Evolutionary conservation across 2,113 vertebrate species (phyloP), one percentile per base, ranked within the genome.

Genomic region (Cynopterus brachyotis): DNA sequence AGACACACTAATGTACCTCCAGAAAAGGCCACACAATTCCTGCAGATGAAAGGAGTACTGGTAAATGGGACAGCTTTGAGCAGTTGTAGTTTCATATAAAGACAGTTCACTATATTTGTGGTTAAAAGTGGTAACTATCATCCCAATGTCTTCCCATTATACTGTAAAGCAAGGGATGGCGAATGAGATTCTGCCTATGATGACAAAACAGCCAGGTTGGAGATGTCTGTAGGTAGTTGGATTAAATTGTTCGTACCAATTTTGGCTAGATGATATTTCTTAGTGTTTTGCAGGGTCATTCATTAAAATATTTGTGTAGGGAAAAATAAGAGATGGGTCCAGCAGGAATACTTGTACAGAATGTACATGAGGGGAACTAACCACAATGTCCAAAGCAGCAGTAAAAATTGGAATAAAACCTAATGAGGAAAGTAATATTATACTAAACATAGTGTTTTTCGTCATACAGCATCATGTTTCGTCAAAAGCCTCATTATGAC

Each of bases 1-100:
- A 64, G 7, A 62, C 9, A 64, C 3, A 15, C 1, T 22, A 1
- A 4, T 16, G 1, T 1, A 28, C 20, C 28, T 26, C 3, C n/a
- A 24, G 19, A 1, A 88, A 57, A n/a, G 5, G 9, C 9, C 20
- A 35, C 20, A 40, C 3, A 40, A 3, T n/a, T 55, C 6, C 32
- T 75, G 53, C 5, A 55, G 4, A 8, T 53, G 28, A 86, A 78
- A 35, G 26, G 24, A 89, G 13, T 35, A 15, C 2, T 37, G 17
- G 6, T 32, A 15, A 79, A 5, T 8, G 4, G 11, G 28, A 26
- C 4, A 59, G 22, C 16, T 70, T 16, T 81, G 28, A 9, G 42
- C 0, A 12, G 1, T 5, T 32, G 2, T 1, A 7, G 0, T 73
- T 67, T 47, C 22, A 12, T 22, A 45, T 30, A 30, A 60, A 85